Evolutionary conservation across 64 coral and sea anemone species (phyloP).

Genomic region (Montipora foliosa): DNA sequence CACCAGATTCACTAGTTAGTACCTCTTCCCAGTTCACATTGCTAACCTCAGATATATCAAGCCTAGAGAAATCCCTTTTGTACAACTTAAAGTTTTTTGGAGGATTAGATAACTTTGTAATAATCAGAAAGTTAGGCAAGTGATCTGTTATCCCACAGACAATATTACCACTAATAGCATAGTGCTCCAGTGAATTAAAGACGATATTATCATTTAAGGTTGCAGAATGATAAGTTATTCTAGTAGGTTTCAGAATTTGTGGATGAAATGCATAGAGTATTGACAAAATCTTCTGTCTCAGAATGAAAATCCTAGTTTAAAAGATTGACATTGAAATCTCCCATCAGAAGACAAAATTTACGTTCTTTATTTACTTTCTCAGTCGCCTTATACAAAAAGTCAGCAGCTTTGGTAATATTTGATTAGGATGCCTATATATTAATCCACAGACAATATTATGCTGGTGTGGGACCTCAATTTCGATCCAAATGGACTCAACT

Average conservation of each 20-base stretch:
- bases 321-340: slow-evolving; percentile 65
- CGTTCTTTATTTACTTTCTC: slow-evolving; percentile 51
- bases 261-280: slow-evolving; percentile 47
- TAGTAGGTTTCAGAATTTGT: slow-evolving; percentile 67
- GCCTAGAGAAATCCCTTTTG: slow-evolving; percentile 8
- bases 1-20: slow-evolving; percentile 15
- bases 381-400: slow-evolving; percentile 25
- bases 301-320: slow-evolving; percentile 52
- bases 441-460: slow-evolving; percentile 69
- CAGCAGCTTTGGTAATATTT: slow-evolving; percentile 17
- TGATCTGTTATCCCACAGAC: slow-evolving; percentile 24
- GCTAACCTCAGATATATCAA: slow-evolving; percentile 34
- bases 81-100: no score
- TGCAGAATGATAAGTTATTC: slow-evolving; percentile 44
- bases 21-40: slow-evolving; percentile 30
- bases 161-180: slow-evolving; percentile 67
- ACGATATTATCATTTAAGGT: slow-evolving; percentile 62
- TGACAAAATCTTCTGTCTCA: slow-evolving; percentile 62
- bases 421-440: slow-evolving; percentile 69
- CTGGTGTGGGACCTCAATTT: slow-evolving; percentile 30
- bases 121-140: slow-evolving; percentile 30
- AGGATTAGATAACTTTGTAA: slow-evolving; percentile 6
- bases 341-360: slow-evolving; percentile 60
- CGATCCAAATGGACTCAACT: slow-evolving; percentile 44
- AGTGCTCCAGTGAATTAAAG: slow-evolving; percentile 65